Conservation (phyloP, 2,113 vertebrate species). For the Phodopus roborovskii region DNA sequence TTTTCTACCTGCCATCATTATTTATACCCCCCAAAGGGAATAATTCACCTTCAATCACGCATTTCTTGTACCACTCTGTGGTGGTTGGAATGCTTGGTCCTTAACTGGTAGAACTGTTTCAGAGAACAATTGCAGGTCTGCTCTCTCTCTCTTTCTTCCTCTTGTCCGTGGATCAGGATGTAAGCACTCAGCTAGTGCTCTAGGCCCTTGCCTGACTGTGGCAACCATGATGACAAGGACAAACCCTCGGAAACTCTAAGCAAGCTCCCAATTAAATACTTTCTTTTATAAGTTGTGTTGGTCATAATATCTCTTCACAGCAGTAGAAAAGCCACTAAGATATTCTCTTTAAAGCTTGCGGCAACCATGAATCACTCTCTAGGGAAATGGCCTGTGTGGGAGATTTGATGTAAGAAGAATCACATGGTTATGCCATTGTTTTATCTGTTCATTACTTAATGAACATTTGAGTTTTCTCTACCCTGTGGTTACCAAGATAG, state of each 20-base stretch:
- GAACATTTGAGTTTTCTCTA: not conserved
- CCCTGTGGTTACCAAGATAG: not conserved
- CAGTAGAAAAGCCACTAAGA: not conserved
- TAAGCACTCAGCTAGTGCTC: not conserved
- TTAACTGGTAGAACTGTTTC: not conserved
- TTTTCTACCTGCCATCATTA: not conserved
- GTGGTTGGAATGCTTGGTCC: not conserved
- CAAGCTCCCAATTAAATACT: not conserved
- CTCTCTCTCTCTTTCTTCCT: too few relatives aligned
- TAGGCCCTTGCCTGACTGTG: not conserved
- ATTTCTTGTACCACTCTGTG: not conserved
- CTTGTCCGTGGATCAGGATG: not conserved
- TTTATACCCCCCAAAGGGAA: not conserved
- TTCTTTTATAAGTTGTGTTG: not conserved
- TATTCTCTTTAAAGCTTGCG: not conserved
- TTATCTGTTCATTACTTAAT: not conserved
- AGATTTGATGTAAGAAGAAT: not conserved
- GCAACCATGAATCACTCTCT: not conserved
- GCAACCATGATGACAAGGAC: not conserved
- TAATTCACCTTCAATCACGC: not conserved
- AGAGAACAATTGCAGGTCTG: not conserved
- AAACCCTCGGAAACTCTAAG: not conserved
- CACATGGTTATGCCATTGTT: not conserved
- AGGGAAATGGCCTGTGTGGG: not conserved
- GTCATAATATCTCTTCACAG: not conserved